Percentiles rank a stretch among this genome's conserved stretches.
phyloP scores from a whole-genome alignment of 2,113 vertebrate species.

The Solea solea region DNA sequence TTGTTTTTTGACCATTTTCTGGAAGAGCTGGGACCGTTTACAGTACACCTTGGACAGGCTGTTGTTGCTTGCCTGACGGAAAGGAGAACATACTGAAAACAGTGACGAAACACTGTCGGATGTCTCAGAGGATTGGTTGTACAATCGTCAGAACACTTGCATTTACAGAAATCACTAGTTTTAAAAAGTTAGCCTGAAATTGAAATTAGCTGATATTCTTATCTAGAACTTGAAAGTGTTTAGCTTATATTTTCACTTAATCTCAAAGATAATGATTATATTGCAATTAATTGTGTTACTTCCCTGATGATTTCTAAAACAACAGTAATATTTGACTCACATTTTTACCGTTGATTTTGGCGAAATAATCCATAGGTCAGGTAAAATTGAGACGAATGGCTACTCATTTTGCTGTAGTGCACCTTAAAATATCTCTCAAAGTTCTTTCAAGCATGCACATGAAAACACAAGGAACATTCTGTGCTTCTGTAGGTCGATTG shows the following conservation, averaged over 20 bases:
- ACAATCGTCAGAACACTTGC: conserved; percentile 62
- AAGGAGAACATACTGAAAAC: neutral
- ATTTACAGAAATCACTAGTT: conserved; percentile 32
- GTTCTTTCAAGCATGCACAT: neutral
- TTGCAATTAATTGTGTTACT: conserved; percentile 20
- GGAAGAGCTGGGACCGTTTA: conserved; percentile 94
- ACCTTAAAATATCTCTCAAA: conserved; percentile 20
- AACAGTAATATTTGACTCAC: conserved; percentile 2
- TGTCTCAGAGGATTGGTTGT: conserved; percentile 72
- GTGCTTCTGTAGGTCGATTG: no score
- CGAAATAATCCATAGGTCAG: conserved; percentile 2
- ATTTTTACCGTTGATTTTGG: neutral
- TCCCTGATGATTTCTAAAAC: conserved; percentile 13
- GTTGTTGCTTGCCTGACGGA: conserved; percentile 84
- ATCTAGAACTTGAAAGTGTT: conserved; percentile 56
- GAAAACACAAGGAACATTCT: conserved; percentile 11
- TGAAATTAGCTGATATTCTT: conserved; percentile 20
- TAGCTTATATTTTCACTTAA: conserved; percentile 43
- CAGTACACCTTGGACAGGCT: conserved; percentile 87
- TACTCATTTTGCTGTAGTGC: no score
- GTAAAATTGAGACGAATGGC: neutral
- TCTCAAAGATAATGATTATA: conserved; percentile 41
- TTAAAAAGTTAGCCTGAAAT: conserved; percentile 48
- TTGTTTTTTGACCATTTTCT: conserved; percentile 89
- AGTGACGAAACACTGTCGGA: conserved; percentile 20